Evolutionary conservation across 1,140 invertebrate genomes (phyloP).

Genomic region (Cardiocondyla obscurior): DNA sequence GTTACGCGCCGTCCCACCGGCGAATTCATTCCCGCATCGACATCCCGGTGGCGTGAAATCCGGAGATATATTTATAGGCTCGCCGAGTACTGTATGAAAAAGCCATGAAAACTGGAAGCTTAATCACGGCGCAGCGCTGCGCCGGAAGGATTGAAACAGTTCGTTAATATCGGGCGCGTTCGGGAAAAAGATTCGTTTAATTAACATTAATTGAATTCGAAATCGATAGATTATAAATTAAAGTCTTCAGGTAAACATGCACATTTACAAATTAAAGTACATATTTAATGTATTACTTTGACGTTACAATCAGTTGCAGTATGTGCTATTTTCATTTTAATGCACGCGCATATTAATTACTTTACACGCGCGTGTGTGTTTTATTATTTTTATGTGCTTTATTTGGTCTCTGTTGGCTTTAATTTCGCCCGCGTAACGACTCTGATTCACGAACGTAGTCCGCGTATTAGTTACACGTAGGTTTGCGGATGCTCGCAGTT

Average conservation of each 20-base stretch:
- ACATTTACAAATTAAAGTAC: not conserved
- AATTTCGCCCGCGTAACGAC: slow-evolving; percentile 27
- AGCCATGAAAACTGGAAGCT: slow-evolving; percentile 3
- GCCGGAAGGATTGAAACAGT: not conserved
- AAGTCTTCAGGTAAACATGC: not conserved
- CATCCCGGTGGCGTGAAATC: slow-evolving; percentile 12
- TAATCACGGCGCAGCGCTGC: not conserved
- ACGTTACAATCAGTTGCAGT: too few relatives aligned
- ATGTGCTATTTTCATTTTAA: too few relatives aligned
- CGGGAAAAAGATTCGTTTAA: slow-evolving; percentile 2
- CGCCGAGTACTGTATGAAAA: not conserved
- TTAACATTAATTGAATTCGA: not conserved
- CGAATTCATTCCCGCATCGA: slow-evolving; percentile 43
- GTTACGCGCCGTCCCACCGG: slow-evolving; percentile 19
- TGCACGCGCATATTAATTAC: too few relatives aligned
- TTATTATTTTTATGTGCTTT: too few relatives aligned
- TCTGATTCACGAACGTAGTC: slow-evolving; percentile 21
- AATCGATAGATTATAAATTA: slow-evolving; percentile 12
- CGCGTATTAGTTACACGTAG: slow-evolving; percentile 3
- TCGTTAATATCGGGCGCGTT: not conserved
- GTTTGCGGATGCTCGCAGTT: slow-evolving; percentile 15
- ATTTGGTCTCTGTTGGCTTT: too few relatives aligned
- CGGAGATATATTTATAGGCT: slow-evolving; percentile 19
- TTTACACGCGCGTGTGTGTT: too few relatives aligned
- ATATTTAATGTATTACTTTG: not conserved